A percentile compares a stretch with the other conserved stretches of the same genome.
Evolutionary conservation across 2,888 invertebrate species (phyloP).

Genomic region (Vandiemenella viatica): DNA sequence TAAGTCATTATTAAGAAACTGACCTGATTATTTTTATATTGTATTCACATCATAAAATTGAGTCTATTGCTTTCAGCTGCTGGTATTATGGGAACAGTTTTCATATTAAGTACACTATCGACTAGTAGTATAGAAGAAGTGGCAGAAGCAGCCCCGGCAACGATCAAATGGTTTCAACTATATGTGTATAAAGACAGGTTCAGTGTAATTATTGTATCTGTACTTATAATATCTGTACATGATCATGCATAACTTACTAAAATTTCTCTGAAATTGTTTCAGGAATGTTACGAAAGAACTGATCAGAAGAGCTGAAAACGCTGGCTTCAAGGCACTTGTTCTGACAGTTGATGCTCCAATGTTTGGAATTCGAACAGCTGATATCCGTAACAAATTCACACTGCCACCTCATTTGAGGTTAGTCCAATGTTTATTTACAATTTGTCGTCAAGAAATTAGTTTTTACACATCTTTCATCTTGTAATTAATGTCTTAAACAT

Average conservation of each 20-base stretch:
- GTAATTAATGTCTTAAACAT: background rate
- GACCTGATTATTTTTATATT: too few species aligned
- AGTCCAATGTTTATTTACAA: constrained; percentile 9
- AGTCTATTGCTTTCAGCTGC: constrained; percentile 56
- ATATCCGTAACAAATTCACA: constrained; percentile 68
- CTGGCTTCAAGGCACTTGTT: constrained; percentile 75
- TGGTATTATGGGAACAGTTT: constrained; percentile 57
- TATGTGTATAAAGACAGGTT: constrained; percentile 80
- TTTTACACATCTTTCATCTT: background rate
- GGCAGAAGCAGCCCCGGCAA: constrained; percentile 55
- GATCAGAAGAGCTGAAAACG: constrained; percentile 59
- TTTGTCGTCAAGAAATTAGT: background rate
- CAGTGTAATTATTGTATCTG: too few species aligned
- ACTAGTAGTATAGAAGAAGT: constrained; percentile 82
- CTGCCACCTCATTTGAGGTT: constrained; percentile 67
- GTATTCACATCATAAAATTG: too few species aligned
- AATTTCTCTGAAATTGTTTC: constrained; percentile 18
- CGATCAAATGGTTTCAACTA: constrained; percentile 78
- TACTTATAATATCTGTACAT: background rate
- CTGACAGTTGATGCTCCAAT: constrained; percentile 79
- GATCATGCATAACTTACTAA: background rate
- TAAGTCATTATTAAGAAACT: too few species aligned
- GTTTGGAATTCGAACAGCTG: constrained; percentile 68
- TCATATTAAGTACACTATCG: constrained; percentile 69
- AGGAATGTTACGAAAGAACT: constrained; percentile 53